Conservation (phyloP, 2,888 invertebrate species). For the Drosophila tripunctata region DNA sequence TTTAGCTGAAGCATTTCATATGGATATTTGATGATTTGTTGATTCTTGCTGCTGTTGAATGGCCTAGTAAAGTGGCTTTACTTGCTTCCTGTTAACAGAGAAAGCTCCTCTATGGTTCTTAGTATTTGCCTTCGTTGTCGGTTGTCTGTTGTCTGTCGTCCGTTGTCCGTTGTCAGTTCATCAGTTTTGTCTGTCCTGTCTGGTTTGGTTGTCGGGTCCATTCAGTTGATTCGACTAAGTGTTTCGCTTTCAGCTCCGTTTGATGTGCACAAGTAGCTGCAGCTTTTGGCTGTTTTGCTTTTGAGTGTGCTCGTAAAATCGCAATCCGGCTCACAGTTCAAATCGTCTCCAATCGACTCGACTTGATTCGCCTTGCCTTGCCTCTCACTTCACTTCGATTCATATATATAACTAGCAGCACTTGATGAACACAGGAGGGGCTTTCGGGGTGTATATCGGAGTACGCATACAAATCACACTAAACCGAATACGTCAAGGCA, state of each 20-base stretch:
- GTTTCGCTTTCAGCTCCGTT: conserved; percentile 72
- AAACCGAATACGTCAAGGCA: conserved; percentile 73
- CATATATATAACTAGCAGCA: neutral
- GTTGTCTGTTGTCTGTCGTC: neutral
- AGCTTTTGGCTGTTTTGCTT: conserved; percentile 44
- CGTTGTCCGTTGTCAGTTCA: neutral
- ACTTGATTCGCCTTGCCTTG: neutral
- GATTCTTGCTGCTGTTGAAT: neutral
- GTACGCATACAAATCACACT: conserved; percentile 70
- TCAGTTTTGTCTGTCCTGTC: conserved; percentile 1
- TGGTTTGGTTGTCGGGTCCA: conserved; percentile 28
- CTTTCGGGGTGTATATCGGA: neutral
- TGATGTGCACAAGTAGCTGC: conserved; percentile 63
- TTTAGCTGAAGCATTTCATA: neutral
- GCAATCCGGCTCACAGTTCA: conserved; percentile 38
- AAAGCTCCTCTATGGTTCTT: neutral
- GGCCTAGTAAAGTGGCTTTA: conserved; percentile 14
- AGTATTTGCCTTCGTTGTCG: neutral
- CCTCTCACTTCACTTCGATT: neutral
- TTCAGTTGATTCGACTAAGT: conserved; percentile 60
- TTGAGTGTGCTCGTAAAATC: conserved; percentile 54
- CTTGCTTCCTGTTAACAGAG: conserved; percentile 7
- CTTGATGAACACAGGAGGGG: no score
- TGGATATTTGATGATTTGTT: neutral
- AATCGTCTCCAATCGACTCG: conserved; percentile 8